Evolutionary conservation across 2,113 vertebrate genomes (phyloP).

Genomic region (Austrofundulus limnaeus): DNA sequence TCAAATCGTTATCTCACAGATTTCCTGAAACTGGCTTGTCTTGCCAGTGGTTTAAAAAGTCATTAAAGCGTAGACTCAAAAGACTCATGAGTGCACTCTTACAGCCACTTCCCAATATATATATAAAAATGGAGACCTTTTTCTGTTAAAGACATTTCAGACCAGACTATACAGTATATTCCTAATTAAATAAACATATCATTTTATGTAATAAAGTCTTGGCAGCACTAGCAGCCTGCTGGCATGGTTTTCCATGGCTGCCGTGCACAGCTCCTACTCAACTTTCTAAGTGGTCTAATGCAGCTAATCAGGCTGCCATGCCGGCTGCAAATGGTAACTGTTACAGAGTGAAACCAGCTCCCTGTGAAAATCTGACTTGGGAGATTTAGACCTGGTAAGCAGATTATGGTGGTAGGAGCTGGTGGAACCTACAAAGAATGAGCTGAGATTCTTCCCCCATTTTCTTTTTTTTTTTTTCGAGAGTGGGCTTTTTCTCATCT

Average conservation of each 20-base stretch:
- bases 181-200: conserved; percentile 55
- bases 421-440: conserved; percentile 76
- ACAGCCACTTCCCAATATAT: conserved; percentile 12
- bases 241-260: conserved; percentile 45
- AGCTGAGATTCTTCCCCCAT: conserved; percentile 43
- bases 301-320: conserved; percentile 74
- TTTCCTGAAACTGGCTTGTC: neutral
- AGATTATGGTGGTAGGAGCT: conserved; percentile 86
- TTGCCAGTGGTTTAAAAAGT: conserved; percentile 6
- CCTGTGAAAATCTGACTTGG: conserved; percentile 80
- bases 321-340: conserved; percentile 79
- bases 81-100: neutral
- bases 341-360: conserved; percentile 83
- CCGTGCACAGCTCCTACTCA: conserved; percentile 50
- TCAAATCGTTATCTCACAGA: neutral
- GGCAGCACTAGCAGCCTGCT: conserved; percentile 26
- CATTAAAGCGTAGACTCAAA: neutral
- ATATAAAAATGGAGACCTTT: conserved; percentile 13
- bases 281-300: conserved; percentile 66
- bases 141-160: conserved; percentile 19
- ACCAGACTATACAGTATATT: conserved; percentile 31
- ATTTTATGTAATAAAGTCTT: conserved; percentile 30
- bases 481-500: conserved; percentile 20
- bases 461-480: neutral
- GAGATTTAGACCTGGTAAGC: conserved; percentile 77